phyloP scores from a whole-genome alignment of 1,140 invertebrate species.

The Triops longicaudatus region DNA sequence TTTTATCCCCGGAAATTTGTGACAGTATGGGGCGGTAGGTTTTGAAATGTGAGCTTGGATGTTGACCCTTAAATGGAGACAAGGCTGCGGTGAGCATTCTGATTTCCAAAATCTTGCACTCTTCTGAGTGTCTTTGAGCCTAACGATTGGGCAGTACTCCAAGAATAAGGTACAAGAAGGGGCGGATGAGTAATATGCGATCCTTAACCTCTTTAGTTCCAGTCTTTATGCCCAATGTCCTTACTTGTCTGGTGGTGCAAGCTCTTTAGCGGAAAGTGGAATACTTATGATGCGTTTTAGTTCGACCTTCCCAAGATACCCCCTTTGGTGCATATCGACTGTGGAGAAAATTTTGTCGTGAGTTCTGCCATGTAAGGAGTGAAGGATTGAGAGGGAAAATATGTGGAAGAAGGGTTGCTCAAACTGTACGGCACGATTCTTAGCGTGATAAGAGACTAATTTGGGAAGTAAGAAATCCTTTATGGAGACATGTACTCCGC shows the following conservation, averaged over 20 bases:
- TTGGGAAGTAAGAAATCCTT: not conserved
- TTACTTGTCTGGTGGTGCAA: not conserved
- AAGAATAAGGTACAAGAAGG: not conserved
- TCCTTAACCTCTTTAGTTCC: not conserved
- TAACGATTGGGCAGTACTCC: conserved; percentile 3
- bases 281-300: not conserved
- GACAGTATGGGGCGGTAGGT: too few species aligned
- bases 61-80: not conserved
- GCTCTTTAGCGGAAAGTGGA: not conserved
- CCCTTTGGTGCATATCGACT: not conserved
- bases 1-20: too few species aligned
- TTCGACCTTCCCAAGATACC: not conserved
- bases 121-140: not conserved
- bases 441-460: not conserved
- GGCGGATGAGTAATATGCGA: not conserved
- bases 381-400: too few species aligned
- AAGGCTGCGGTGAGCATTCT: not conserved
- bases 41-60: not conserved
- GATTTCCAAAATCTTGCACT: not conserved
- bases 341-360: conserved; percentile 7
- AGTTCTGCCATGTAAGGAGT: not conserved
- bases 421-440: not conserved
- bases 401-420: not conserved
- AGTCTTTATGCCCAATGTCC: not conserved
- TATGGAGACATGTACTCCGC: not conserved